phyloP scores from a whole-genome alignment of 2,113 vertebrate genomes.

The Puma concolor region DNA sequence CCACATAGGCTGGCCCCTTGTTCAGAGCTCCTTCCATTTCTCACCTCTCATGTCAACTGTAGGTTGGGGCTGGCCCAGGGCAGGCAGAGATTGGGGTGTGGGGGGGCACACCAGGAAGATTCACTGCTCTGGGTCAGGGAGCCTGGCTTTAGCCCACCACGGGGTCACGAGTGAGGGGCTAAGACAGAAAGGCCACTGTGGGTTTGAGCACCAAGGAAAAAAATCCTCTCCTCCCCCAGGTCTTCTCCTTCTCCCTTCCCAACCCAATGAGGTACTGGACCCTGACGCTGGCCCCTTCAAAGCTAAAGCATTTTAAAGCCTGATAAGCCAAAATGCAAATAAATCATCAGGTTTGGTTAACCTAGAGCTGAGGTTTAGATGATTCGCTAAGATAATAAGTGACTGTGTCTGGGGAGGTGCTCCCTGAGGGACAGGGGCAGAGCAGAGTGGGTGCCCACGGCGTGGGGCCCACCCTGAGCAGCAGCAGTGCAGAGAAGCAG shows the following conservation, averaged over 20 bases:
- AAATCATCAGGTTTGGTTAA: neutral
- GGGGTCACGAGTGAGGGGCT: neutral
- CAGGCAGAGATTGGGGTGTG: neutral
- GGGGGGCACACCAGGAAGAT: neutral
- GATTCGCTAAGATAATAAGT: neutral
- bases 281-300: neutral
- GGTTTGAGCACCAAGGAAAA: neutral
- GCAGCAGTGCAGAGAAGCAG: neutral
- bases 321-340: neutral
- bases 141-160: neutral
- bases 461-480: too few species aligned
- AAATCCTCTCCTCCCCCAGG: neutral
- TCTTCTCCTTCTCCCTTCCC: neutral
- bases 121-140: neutral
- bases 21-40: neutral
- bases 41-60: neutral
- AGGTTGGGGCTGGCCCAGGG: neutral
- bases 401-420: too few species aligned
- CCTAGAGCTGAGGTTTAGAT: neutral
- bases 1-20: fast-evolving
- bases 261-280: neutral
- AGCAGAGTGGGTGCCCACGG: neutral
- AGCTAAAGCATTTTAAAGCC: neutral
- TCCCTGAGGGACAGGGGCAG: neutral
- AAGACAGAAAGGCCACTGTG: neutral